A percentile compares a stretch with the other conserved stretches of the same genome.
Evolutionary conservation across 1,140 invertebrate genomes (phyloP).

Genomic region (Neodiprion fabricii): DNA sequence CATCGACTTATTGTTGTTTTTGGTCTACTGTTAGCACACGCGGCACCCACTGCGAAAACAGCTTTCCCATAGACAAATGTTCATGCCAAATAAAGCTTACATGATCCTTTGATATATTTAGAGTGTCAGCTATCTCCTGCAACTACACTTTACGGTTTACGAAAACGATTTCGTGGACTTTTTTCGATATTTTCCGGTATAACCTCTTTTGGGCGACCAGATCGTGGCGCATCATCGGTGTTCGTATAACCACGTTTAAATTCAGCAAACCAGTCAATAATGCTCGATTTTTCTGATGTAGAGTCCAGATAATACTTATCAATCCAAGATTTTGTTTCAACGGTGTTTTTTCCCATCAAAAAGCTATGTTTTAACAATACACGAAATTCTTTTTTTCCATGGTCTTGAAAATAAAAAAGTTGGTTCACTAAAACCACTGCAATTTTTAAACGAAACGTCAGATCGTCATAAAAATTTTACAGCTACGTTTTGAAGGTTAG

Average conservation of each 20-base stretch:
- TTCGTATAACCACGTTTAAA: conserved; percentile 45
- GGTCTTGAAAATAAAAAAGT: too few species aligned
- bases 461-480: too few species aligned
- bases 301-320: conserved; percentile 40
- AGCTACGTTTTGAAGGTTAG: too few species aligned
- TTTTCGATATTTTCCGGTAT: conserved; percentile 40
- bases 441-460: too few species aligned
- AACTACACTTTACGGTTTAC: conserved; percentile 31
- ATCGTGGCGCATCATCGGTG: conserved; percentile 36
- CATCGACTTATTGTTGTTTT: conserved; percentile 31
- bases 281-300: conserved; percentile 38
- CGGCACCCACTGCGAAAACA: conserved; percentile 38
- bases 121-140: conserved; percentile 31
- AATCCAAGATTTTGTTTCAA: conserved; percentile 28
- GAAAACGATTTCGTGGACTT: conserved; percentile 40
- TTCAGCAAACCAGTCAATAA: conserved; percentile 42
- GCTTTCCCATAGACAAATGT: conserved; percentile 31
- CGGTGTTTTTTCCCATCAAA: conserved; percentile 28
- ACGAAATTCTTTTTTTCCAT: too few species aligned
- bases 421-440: too few species aligned
- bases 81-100: conserved; percentile 26
- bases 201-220: conserved; percentile 36
- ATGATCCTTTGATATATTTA: conserved; percentile 26
- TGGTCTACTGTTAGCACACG: conserved; percentile 36
- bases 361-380: conserved; percentile 27